Percentiles rank a stretch among this genome's conserved stretches.
Conservation (phyloP, 2,797 vertebrate species). For the Chrysocyon brachyurus region DNA sequence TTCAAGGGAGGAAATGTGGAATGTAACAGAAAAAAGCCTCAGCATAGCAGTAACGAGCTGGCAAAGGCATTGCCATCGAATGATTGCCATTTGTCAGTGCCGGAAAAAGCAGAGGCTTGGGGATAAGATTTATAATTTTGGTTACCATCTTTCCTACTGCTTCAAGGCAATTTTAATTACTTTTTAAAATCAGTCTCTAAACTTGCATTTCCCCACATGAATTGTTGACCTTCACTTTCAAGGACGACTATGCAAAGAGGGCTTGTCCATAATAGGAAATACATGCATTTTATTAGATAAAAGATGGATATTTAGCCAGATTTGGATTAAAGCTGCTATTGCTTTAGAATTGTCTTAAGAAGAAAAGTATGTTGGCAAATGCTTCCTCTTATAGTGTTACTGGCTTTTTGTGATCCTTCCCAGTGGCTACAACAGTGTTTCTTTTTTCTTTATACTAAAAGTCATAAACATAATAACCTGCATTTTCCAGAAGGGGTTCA, state of each 20-base stretch:
- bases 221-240: slow-evolving; percentile 74
- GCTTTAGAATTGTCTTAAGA: slow-evolving; percentile 48
- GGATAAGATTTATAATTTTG: slow-evolving; percentile 68
- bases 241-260: slow-evolving; percentile 10
- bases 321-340: neutral
- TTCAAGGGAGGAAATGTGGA: slow-evolving; percentile 68
- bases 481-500: neutral
- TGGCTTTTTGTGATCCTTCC: neutral
- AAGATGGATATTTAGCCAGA: neutral
- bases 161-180: slow-evolving; percentile 80
- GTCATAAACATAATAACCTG: neutral
- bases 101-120: slow-evolving; percentile 46
- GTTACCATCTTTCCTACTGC: slow-evolving; percentile 71
- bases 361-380: neutral
- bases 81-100: slow-evolving; percentile 69
- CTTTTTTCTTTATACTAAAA: neutral
- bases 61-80: neutral
- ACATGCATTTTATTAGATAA: neutral
- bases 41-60: slow-evolving; percentile 32
- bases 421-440: neutral
- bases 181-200: slow-evolving; percentile 65
- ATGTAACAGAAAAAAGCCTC: slow-evolving; percentile 65
- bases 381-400: neutral
- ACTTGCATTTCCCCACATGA: slow-evolving; percentile 53
- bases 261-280: neutral